Percentiles rank a stretch among this genome's conserved stretches.
Evolutionary conservation across 1,140 invertebrate genomes (phyloP).

Genomic region (Drosophila suzukii): DNA sequence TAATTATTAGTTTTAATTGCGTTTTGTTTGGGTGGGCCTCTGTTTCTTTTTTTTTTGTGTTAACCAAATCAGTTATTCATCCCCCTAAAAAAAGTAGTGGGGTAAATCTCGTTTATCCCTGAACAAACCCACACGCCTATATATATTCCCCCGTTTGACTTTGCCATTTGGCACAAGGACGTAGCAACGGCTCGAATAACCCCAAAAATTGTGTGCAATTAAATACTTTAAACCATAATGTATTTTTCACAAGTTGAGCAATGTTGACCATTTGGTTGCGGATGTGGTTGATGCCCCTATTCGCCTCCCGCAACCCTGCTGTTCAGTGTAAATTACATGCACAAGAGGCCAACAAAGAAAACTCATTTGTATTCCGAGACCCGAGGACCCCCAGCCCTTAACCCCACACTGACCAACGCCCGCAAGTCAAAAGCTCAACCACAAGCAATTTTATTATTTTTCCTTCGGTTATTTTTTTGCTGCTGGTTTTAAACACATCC

Average conservation of each 20-base stretch:
- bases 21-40: slow-evolving; percentile 57
- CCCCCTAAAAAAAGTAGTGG: slow-evolving; percentile 1
- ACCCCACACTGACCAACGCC: slow-evolving; percentile 39
- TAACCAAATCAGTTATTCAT: slow-evolving; percentile 11
- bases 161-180: slow-evolving; percentile 17
- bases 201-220: slow-evolving; percentile 74
- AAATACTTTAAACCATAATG: slow-evolving; percentile 80
- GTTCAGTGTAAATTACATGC: slow-evolving; percentile 70
- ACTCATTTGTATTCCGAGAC: slow-evolving; percentile 68
- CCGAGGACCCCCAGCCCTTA: slow-evolving; percentile 27
- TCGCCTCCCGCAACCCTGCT: neutral
- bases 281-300: slow-evolving; percentile 60
- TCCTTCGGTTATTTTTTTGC: neutral
- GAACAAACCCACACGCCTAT: neutral
- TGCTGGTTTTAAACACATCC: slow-evolving; percentile 10
- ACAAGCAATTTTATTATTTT: slow-evolving; percentile 76
- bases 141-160: slow-evolving; percentile 18
- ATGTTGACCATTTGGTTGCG: slow-evolving; percentile 79
- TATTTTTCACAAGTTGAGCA: slow-evolving; percentile 82
- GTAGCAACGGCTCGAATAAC: slow-evolving; percentile 10
- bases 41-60: neutral
- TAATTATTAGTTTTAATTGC: slow-evolving; percentile 82
- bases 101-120: slow-evolving; percentile 22
- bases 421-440: slow-evolving; percentile 78
- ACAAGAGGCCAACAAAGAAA: slow-evolving; percentile 63